Base-by-base conservation (phyloP, 2,797 vertebrate genomes). In the Schizothorax lantsangensis region DNA sequence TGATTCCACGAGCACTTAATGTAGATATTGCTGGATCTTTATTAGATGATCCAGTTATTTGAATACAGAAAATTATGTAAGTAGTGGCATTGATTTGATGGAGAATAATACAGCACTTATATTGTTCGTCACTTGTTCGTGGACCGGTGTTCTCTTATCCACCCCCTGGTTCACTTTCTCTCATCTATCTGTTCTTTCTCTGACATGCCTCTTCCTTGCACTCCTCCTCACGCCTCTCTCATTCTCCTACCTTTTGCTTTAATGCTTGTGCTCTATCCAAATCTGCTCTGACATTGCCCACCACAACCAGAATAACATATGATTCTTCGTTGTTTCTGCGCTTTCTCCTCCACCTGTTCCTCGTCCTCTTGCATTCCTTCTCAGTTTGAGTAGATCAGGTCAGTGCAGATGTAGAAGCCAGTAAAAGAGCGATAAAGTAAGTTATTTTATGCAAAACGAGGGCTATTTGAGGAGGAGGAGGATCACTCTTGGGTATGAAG, bases 381-480 rank as follows among this genome's bases (percentile, higher is more conserved):
- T 62, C 23, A 68, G 77, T 68, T 83, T 66, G 75, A 89, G 89
- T 86, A 85, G 92, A 92, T 90, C 69, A 84, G 92, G 90, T 91
- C 75, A 57, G 72, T 86, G 77, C 90, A 90, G 86, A 91, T 86
- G 85, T 86, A 88, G 89, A 89, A 87, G 57, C 23, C 49, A 62
- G 59, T 88, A 89, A 86, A 90, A 90, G 87, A 88, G 86, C 88
- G 86, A 88, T 91, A 68, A 85, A 88, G 73, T 85, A 83, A 30
- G 40, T 79, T 88, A 66, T 84, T 86, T 92, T 86, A 91, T 91
- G 90, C 90, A 89, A 91, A 91, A 90, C 38, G 6, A 74, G 74
- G 66, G 47, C 30, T 66, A 68, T 38, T 26, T 19, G 81, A 87
- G 82, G 88, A 73, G 85, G 90, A 92, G 91, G 85, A 81, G 52